phyloP scores from a whole-genome alignment of 2,888 invertebrate genomes.

The Pantelozetes paolii region DNA sequence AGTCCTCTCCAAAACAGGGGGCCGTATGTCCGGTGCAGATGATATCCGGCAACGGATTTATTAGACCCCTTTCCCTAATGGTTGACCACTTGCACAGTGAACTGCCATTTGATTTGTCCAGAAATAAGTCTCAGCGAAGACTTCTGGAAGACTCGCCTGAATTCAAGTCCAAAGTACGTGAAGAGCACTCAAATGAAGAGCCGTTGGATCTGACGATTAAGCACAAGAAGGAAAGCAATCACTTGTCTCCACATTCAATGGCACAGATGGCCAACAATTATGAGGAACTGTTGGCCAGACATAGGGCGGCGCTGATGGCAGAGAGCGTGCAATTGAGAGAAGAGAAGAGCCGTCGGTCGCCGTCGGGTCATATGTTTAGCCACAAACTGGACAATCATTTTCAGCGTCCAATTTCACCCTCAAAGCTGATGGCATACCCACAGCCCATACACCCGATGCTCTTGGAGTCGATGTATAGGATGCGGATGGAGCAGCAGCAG shows the following conservation, averaged over 20 bases:
- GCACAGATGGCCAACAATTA: neutral
- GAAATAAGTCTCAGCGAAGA: constrained; percentile 39
- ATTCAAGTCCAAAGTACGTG: constrained; percentile 47
- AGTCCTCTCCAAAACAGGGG: constrained; percentile 46
- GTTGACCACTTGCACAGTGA: constrained; percentile 51
- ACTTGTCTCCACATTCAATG: neutral
- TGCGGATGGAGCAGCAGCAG: constrained; percentile 50
- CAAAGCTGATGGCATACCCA: constrained; percentile 63
- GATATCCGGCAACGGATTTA: constrained; percentile 44
- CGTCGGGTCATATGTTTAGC: constrained; percentile 6
- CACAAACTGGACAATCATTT: constrained; percentile 40
- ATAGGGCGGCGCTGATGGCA: constrained; percentile 9
- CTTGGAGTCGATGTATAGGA: constrained; percentile 48
- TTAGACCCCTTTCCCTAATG: constrained; percentile 46
- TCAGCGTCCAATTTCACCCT: constrained; percentile 45
- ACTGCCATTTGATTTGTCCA: constrained; percentile 66
- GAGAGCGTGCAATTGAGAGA: neutral
- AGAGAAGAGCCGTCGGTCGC: neutral
- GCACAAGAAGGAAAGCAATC: constrained; percentile 1
- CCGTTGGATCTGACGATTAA: constrained; percentile 35
- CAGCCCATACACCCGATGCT: constrained; percentile 71
- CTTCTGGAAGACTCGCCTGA: constrained; percentile 43
- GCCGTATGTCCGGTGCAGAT: constrained; percentile 46
- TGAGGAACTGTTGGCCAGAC: constrained; percentile 19
- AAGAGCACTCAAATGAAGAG: constrained; percentile 30